Evolutionary conservation across 2,888 invertebrate genomes (phyloP).

Genomic region (Xylocampa areola): DNA sequence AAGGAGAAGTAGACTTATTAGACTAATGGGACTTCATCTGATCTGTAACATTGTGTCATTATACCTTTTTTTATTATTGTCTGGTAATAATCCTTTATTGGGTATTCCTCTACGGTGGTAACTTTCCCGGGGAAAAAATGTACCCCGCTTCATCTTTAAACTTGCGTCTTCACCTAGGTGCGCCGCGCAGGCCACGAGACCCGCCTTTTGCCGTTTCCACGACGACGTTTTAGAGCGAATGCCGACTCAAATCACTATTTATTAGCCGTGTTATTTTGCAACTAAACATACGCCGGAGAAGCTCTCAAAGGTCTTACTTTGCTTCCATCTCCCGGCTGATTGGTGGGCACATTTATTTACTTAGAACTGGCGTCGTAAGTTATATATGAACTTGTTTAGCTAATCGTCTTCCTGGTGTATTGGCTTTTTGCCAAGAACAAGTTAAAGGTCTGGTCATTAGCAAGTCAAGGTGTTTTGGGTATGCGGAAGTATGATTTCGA

Average conservation of each 20-base stretch:
- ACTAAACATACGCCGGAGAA: constrained; percentile 62
- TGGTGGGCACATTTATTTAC: constrained; percentile 41
- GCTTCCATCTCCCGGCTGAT: constrained; percentile 47
- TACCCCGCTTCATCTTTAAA: constrained; percentile 13
- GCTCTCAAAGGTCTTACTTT: constrained; percentile 46
- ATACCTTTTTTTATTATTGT: too few species aligned
- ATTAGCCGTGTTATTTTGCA: constrained; percentile 75
- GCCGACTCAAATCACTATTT: constrained; percentile 81
- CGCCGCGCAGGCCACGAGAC: constrained; percentile 68
- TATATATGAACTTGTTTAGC: constrained; percentile 46
- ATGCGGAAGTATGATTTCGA: neutral
- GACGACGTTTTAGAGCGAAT: constrained; percentile 71
- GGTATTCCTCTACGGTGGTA: too few species aligned
- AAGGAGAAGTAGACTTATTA: too few species aligned
- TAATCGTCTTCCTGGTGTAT: constrained; percentile 34
- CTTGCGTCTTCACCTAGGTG: constrained; percentile 48
- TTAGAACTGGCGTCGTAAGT: constrained; percentile 36
- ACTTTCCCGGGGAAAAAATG: too few species aligned
- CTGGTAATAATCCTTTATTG: too few species aligned
- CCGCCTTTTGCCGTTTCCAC: constrained; percentile 79
- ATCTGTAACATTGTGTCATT: too few species aligned
- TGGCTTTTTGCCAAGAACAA: constrained; percentile 31
- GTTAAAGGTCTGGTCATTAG: constrained; percentile 18
- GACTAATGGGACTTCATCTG: too few species aligned
- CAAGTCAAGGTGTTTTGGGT: neutral